A percentile compares a stretch with the other conserved stretches of the same genome.
Conservation (phyloP, 2,888 invertebrate genomes). For the Dynastes tityus region DNA sequence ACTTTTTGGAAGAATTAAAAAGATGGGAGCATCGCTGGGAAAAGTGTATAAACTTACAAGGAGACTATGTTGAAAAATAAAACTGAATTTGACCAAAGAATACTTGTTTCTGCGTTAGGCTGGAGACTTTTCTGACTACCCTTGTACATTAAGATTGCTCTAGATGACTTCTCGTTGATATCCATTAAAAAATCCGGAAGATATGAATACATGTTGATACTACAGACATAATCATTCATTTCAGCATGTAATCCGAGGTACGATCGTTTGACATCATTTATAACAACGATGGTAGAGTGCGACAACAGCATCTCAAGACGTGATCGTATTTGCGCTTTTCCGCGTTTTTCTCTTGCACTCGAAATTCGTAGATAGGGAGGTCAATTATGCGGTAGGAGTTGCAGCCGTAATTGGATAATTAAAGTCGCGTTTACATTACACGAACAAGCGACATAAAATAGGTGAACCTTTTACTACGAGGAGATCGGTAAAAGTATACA, state of each 20-base stretch:
- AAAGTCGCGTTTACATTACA: conserved; percentile 24
- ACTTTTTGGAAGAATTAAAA: no score
- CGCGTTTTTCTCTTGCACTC: no score
- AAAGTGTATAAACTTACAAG: no score
- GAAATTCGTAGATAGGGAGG: conserved; percentile 14
- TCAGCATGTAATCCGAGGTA: background rate
- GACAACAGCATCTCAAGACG: no score
- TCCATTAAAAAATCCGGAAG: background rate
- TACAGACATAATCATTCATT: background rate
- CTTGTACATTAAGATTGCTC: no score
- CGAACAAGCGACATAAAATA: conserved; percentile 8
- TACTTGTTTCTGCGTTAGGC: no score
- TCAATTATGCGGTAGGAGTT: conserved; percentile 14
- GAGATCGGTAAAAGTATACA: background rate
- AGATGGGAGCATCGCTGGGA: no score
- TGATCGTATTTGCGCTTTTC: no score
- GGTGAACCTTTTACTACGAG: background rate
- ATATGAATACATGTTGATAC: background rate
- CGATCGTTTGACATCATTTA: background rate
- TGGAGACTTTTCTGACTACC: no score
- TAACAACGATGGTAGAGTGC: background rate
- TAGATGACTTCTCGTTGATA: background rate
- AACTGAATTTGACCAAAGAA: no score
- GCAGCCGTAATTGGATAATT: conserved; percentile 21
- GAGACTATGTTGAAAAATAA: no score